Conservation (phyloP, 2,888 invertebrate genomes). For the Allolobophora icterica region DNA sequence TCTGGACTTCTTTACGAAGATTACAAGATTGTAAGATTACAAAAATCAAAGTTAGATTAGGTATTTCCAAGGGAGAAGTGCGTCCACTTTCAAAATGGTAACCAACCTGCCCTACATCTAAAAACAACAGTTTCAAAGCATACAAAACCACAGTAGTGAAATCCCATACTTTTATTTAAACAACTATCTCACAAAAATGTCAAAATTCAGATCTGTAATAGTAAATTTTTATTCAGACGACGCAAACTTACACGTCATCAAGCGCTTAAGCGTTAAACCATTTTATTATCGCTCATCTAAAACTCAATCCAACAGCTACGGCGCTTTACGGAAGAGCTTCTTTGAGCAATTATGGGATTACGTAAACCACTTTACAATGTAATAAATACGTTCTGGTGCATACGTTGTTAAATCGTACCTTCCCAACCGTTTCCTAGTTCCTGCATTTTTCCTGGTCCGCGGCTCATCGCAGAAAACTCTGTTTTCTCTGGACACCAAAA, state of each 20-base stretch:
- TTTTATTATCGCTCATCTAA: not conserved
- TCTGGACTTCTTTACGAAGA: too few relatives aligned
- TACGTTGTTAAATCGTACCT: conserved; percentile 30
- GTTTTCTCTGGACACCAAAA: not conserved
- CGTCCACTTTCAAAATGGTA: not conserved
- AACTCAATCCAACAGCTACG: not conserved
- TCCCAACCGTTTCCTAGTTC: conserved; percentile 41
- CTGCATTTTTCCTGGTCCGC: conserved; percentile 32
- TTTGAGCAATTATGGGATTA: not conserved
- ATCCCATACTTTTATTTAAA: not conserved
- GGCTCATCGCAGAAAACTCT: conserved; percentile 19
- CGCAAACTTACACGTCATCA: not conserved
- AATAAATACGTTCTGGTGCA: not conserved
- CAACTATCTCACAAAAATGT: not conserved
- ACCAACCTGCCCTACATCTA: not conserved
- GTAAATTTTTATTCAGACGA: not conserved
- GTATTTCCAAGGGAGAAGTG: not conserved
- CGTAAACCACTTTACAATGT: not conserved
- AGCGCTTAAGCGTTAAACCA: not conserved
- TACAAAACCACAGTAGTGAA: not conserved
- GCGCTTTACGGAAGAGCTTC: not conserved
- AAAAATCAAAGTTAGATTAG: not conserved
- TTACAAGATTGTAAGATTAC: too few relatives aligned
- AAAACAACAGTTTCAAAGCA: not conserved
- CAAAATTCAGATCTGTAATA: not conserved